These are phyloP conservation scores for Calliopum simillimum DNA, from an alignment of 2,888 invertebrate genomes.

Conservation along the genomic window DNA sequence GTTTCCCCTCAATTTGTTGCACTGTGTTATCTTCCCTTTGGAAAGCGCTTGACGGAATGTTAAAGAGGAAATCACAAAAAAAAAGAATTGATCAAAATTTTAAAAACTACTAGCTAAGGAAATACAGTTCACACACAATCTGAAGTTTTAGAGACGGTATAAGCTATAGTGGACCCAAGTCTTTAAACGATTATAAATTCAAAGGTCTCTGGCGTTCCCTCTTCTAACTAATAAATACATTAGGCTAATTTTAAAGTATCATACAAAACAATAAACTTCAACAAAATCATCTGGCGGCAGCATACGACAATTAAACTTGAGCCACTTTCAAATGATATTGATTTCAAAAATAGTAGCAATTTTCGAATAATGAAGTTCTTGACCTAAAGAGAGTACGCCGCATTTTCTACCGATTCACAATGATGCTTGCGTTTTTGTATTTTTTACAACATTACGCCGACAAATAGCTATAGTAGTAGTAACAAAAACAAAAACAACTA, in stretches of 20 bases:
- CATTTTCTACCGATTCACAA: slow-evolving; percentile 41
- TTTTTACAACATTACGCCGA: slow-evolving; percentile 53
- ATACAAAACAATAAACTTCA: neutral
- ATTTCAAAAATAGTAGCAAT: slow-evolving; percentile 27
- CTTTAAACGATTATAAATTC: too few relatives aligned
- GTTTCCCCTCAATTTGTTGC: too few relatives aligned
- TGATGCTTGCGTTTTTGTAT: slow-evolving; percentile 43
- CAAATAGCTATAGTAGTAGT: slow-evolving; percentile 39
- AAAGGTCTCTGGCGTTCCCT: too few relatives aligned
- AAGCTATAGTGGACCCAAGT: too few relatives aligned
- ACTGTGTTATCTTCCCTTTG: too few relatives aligned
- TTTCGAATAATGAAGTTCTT: slow-evolving; percentile 31
- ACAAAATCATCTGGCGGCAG: neutral
- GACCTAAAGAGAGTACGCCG: slow-evolving; percentile 39
- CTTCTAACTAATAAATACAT: neutral
- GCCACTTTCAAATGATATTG: slow-evolving; percentile 25
- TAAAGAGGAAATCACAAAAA: too few relatives aligned
- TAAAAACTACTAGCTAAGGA: too few relatives aligned
- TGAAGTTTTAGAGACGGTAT: too few relatives aligned
- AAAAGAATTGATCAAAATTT: too few relatives aligned
- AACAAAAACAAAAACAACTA: slow-evolving; percentile 26
- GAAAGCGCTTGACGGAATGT: too few relatives aligned
- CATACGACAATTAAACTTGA: slow-evolving; percentile 2
- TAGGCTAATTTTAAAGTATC: neutral
- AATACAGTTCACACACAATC: too few relatives aligned